Percentiles rank a stretch among this genome's conserved stretches.
phyloP scores from a whole-genome alignment of 2,113 vertebrate genomes.

The Progne subis region DNA sequence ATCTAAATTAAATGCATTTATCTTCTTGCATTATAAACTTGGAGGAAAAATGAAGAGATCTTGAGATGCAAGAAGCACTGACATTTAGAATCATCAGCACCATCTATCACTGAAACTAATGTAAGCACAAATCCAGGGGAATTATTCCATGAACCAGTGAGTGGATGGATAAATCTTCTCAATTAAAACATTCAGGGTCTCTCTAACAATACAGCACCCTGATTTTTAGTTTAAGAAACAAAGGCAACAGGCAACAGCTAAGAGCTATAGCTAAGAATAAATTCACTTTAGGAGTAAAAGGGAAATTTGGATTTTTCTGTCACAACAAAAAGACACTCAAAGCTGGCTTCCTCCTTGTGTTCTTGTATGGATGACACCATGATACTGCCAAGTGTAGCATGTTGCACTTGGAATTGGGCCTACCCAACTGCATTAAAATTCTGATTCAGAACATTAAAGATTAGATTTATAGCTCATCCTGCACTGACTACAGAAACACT shows the following conservation, averaged over 20 bases:
- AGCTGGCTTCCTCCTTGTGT: background rate
- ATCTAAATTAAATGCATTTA: background rate
- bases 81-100: background rate
- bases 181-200: background rate
- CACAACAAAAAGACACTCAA: background rate
- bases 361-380: background rate
- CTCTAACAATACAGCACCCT: background rate
- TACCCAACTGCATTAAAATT: background rate
- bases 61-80: background rate
- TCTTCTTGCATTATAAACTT: background rate
- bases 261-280: background rate
- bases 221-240: background rate
- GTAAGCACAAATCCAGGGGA: background rate
- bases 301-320: background rate
- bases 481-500: background rate
- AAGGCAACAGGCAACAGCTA: background rate
- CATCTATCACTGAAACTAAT: background rate
- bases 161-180: background rate
- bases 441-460: background rate
- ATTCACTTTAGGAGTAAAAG: background rate
- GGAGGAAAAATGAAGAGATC: background rate
- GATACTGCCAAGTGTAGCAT: background rate
- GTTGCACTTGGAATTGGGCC: background rate
- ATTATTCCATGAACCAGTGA: conserved; percentile 9
- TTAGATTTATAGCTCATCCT: background rate